Percentiles rank a stretch among this genome's conserved stretches.
Evolutionary conservation across 30 jellyfish, hydroid and myxozoan genomes (phyloP).

Genomic region (Hydractinia echinata): DNA sequence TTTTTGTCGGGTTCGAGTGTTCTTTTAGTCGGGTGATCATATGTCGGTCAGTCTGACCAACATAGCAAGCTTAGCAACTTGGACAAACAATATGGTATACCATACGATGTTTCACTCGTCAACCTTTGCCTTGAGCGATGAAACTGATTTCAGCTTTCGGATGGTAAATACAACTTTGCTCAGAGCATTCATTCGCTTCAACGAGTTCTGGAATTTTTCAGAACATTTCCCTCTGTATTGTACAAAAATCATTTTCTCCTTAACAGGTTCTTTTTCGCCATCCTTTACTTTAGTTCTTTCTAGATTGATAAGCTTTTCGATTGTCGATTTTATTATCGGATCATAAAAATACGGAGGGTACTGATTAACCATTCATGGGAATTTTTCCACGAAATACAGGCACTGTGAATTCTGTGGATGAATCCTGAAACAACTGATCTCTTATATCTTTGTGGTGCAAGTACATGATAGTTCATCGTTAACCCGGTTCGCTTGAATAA

Average conservation of each 20-base stretch:
- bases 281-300: background rate
- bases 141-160: background rate
- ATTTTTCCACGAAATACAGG: background rate
- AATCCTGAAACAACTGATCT: too few relatives aligned
- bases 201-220: background rate
- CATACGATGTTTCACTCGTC: too few relatives aligned
- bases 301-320: background rate
- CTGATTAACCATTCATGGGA: background rate
- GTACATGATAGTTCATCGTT: too few relatives aligned
- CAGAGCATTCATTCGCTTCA: background rate
- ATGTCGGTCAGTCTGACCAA: too few relatives aligned
- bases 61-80: too few relatives aligned
- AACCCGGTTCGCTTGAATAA: too few relatives aligned
- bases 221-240: background rate
- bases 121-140: background rate
- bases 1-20: too few relatives aligned
- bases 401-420: background rate
- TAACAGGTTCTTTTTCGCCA: background rate
- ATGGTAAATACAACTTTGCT: background rate
- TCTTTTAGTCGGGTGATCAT: too few relatives aligned
- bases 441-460: too few relatives aligned
- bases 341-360: background rate
- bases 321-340: background rate
- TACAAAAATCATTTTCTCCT: conserved; percentile 5
- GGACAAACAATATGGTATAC: too few relatives aligned